A percentile compares a stretch with the other conserved stretches of the same genome.
phyloP scores from a whole-genome alignment of 2,113 vertebrate species.

The Boulengeromyrus knoepffleri region DNA sequence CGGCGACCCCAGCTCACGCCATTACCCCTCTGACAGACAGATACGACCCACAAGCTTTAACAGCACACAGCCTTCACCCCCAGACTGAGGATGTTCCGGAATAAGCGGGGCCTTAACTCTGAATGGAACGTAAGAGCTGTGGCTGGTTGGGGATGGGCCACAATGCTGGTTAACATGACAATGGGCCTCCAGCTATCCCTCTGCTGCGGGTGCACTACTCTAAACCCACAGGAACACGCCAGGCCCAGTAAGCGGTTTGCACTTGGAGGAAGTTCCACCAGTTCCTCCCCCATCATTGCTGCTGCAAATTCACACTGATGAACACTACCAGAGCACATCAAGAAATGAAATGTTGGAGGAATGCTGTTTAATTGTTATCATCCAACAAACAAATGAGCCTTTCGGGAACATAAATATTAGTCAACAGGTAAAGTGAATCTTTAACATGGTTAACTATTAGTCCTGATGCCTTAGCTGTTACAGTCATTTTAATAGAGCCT shows the following conservation, averaged over 20 bases:
- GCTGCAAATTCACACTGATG: background rate
- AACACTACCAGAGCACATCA: background rate
- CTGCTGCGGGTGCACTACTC: background rate
- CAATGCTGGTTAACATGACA: slow-evolving; percentile 33
- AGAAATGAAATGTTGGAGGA: background rate
- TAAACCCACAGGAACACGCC: background rate
- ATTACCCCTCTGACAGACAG: background rate
- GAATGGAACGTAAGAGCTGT: slow-evolving; percentile 23
- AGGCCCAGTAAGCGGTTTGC: background rate
- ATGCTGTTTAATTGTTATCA: background rate
- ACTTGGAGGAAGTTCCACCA: background rate
- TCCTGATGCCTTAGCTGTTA: slow-evolving; percentile 23
- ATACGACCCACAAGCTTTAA: background rate
- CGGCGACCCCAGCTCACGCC: slow-evolving; percentile 25
- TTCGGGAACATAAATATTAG: slow-evolving; percentile 31
- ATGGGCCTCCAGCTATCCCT: slow-evolving; percentile 12
- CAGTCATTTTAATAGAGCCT: background rate
- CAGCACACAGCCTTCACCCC: slow-evolving; percentile 10
- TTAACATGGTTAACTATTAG: slow-evolving; percentile 28
- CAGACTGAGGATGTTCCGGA: slow-evolving; percentile 11
- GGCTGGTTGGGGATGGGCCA: slow-evolving; percentile 8
- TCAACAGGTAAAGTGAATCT: slow-evolving; percentile 35
- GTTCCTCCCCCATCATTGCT: background rate
- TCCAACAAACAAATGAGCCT: slow-evolving; percentile 32
- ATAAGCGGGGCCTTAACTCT: slow-evolving; percentile 13